Percentiles rank a stretch among this genome's conserved stretches.
These are phyloP conservation scores for Ceuthmochares aereus DNA, from an alignment of 2,113 vertebrate species.

Conservation along the genomic window DNA sequence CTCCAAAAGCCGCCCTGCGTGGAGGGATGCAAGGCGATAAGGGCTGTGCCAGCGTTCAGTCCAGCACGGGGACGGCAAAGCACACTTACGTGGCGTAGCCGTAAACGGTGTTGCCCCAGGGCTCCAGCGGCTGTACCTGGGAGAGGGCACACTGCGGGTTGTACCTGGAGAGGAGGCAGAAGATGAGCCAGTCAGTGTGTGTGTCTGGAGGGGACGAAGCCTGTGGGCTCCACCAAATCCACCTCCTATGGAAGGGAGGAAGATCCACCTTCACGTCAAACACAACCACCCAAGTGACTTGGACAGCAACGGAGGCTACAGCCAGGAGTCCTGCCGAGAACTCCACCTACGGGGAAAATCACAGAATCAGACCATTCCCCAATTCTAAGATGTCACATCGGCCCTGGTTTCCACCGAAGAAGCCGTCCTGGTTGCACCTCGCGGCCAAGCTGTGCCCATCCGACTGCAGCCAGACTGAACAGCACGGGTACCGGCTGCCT, in stretches of 20 bases:
- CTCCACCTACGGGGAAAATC: neutral
- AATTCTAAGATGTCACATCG: neutral
- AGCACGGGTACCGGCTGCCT: neutral
- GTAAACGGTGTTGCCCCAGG: conserved; percentile 87
- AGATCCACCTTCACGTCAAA: neutral
- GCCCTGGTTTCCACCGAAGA: neutral
- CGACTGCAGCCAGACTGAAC: neutral
- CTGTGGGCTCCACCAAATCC: neutral
- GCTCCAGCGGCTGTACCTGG: conserved; percentile 78
- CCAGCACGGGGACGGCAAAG: neutral
- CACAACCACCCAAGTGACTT: neutral
- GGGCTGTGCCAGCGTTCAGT: neutral
- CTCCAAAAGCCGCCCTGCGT: neutral
- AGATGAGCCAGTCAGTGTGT: fast-evolving
- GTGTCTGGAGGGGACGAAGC: neutral
- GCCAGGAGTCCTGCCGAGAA: neutral
- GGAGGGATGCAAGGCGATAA: neutral
- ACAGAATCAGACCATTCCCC: too few species aligned
- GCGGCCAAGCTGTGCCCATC: neutral
- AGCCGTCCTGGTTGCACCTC: neutral
- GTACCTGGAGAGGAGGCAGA: conserved; percentile 75
- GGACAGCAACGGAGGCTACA: neutral
- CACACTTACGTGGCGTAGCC: conserved; percentile 88
- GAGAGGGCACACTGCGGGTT: conserved; percentile 80
- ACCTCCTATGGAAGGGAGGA: neutral